Conservation (phyloP, 2,113 vertebrate species). For the Actenoides lindsayi region DNA sequence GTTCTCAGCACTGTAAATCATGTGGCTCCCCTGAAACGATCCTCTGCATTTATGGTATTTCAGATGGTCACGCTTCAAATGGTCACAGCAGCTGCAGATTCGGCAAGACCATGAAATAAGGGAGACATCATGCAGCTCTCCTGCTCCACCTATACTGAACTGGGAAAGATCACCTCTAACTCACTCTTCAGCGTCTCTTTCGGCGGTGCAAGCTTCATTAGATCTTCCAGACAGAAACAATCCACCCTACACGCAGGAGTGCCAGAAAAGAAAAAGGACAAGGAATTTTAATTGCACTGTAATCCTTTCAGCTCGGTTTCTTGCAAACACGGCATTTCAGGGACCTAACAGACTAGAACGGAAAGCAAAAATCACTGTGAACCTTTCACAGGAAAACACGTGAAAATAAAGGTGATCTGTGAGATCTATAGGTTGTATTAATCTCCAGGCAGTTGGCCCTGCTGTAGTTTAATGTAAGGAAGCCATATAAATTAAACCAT, state of each 20-base stretch:
- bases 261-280: slow-evolving; percentile 10
- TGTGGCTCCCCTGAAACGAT: background rate
- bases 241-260: background rate
- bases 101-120: background rate
- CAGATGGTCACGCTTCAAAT: background rate
- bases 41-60: background rate
- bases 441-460: background rate
- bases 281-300: slow-evolving; percentile 62
- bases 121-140: background rate
- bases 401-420: background rate
- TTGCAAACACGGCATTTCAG: slow-evolving; percentile 3
- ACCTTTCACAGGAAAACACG: background rate
- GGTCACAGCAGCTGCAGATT: background rate
- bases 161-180: background rate
- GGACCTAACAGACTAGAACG: slow-evolving; percentile 16
- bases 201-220: background rate
- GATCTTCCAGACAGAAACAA: slow-evolving; percentile 20
- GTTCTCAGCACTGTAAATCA: background rate
- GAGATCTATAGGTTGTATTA: background rate
- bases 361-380: background rate
- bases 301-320: background rate
- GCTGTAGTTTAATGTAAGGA: background rate
- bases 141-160: background rate
- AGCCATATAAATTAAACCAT: background rate
- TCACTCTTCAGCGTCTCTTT: background rate